phyloP scores from a whole-genome alignment of 2,888 invertebrate species.

The Cinara cedri region DNA sequence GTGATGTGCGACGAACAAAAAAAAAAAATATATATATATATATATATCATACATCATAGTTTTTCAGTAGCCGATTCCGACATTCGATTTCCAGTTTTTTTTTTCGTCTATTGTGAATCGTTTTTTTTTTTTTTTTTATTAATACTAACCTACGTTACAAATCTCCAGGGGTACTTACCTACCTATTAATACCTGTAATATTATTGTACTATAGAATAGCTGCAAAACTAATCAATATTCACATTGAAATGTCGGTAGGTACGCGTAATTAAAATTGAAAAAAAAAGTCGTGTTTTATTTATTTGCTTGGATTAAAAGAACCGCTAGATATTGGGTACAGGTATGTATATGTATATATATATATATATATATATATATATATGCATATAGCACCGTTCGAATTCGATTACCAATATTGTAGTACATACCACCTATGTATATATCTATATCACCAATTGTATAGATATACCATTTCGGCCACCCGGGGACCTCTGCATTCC shows the following conservation, averaged over 20 bases:
- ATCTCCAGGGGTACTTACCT: constrained; percentile 26
- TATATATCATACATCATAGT: too few relatives aligned
- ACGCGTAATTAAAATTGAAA: constrained; percentile 25
- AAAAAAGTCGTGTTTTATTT: background rate
- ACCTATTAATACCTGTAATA: background rate
- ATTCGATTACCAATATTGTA: background rate
- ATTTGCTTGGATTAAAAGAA: constrained; percentile 13
- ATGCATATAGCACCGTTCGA: constrained; percentile 19
- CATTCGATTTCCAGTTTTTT: background rate
- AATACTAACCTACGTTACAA: background rate
- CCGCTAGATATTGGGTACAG: constrained; percentile 14
- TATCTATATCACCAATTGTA: background rate
- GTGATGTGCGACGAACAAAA: background rate
- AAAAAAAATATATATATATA: background rate
- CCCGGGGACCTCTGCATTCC: constrained; percentile 29
- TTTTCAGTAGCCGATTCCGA: constrained; percentile 11
- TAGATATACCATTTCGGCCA: background rate
- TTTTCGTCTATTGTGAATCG: constrained; percentile 13
- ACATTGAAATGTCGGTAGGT: background rate
- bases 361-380: too few relatives aligned
- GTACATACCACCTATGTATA: background rate
- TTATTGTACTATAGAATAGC: background rate
- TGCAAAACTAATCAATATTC: constrained; percentile 32
- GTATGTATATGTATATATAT: background rate
- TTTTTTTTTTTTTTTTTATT: background rate